Base-by-base conservation (phyloP, 2,797 vertebrate species). In the Diceros bicornis region DNA sequence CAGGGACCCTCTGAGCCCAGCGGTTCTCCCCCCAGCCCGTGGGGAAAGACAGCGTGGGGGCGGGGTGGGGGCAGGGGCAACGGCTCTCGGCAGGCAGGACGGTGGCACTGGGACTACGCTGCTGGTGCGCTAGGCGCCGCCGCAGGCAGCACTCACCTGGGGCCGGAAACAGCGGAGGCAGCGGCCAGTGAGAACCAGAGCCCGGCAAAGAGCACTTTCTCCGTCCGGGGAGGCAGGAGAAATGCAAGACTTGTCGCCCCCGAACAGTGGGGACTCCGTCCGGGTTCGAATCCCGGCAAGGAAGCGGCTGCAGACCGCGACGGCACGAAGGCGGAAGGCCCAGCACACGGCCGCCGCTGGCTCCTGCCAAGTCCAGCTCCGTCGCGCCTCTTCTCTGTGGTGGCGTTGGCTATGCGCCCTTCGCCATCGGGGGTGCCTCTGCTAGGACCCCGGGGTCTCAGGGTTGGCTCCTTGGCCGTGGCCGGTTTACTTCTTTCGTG, bases 341-440 rank as follows among this genome's bases (percentile, higher is more conserved):
- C 25, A 0, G 86, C 0, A 4, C 13, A 5, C 4, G 0, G 12
- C 55, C 3, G 9, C 37, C 0, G 0, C 37, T 1, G 25, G 52
- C 75, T 69, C 62, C 32, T 1, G 68, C 71, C 12, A 16, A 91
- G 20, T n/a, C 23, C 0, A 6, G 57, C 74, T 68, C 14, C 1
- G 55, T 27, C 0, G 16, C 16, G 82, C 37, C 27, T 86, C 37
- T 44, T 64, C 77, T 79, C 29, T 13, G 74, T 75, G 44, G 50
- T 13, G 0, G 41, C 10, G 0, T 1, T 3, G 32, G 68, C 55
- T 69, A 2, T 3, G n/a, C 1, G 29, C 47, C 20, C 52, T 12
- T 78, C 4, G 4, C 16, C 23, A 1, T 1, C 34, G 1, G 1
- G 1, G 16, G 8, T 0, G 14, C 61, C 85, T 71, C 57, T 14